Evolutionary conservation across 2,113 vertebrate genomes (phyloP).

Genomic region (Odocoileus hemionus): DNA sequence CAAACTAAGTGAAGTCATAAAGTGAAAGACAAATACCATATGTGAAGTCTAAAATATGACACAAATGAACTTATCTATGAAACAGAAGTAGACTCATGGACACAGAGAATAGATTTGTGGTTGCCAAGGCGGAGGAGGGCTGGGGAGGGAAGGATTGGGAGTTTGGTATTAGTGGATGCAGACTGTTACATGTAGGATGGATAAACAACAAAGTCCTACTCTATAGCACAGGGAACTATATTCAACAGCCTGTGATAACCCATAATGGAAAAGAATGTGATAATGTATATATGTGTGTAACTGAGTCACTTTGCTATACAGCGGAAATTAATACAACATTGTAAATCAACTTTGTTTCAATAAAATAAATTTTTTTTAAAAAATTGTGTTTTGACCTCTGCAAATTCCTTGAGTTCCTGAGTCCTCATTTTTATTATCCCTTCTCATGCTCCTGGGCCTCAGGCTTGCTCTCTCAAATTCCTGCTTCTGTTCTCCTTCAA

Average conservation of each 20-base stretch:
- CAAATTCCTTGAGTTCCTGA: not conserved
- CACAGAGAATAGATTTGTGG: not conserved
- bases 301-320: not conserved
- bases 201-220: not conserved
- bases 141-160: not conserved
- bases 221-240: not conserved
- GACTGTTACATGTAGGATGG: not conserved
- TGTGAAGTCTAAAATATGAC: not conserved
- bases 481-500: not conserved
- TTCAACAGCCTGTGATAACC: not conserved
- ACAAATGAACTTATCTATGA: not conserved
- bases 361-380: not conserved
- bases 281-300: not conserved
- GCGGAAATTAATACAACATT: not conserved
- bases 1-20: not conserved
- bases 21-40: not conserved
- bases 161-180: not conserved
- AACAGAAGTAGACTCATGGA: not conserved
- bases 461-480: not conserved
- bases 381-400: not conserved
- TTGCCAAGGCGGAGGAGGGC: not conserved
- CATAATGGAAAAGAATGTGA: not conserved
- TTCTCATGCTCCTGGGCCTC: not conserved
- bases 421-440: not conserved
- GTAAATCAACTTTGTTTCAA: not conserved